phyloP scores from a whole-genome alignment of 2,113 vertebrate genomes.

The Shinisaurus crocodilurus region DNA sequence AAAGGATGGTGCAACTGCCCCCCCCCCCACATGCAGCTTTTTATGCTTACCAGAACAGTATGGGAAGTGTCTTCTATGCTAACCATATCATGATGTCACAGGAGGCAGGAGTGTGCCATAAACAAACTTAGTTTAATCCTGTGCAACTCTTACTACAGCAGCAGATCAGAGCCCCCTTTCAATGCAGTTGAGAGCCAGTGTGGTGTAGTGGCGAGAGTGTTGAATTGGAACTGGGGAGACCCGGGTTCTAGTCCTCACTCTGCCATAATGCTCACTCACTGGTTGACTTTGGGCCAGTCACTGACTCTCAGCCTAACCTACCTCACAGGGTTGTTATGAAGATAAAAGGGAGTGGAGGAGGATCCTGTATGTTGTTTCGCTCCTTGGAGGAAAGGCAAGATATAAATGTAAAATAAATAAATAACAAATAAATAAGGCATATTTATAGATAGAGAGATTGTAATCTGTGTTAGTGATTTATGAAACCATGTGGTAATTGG shows the following conservation, averaged over 20 bases:
- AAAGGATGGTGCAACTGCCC: not conserved
- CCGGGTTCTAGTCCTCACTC: too few species aligned
- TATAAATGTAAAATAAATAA: too few species aligned
- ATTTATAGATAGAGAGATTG: not conserved
- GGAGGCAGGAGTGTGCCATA: not conserved
- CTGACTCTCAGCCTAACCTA: too few species aligned
- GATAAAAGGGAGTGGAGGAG: too few species aligned
- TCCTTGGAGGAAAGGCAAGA: too few species aligned
- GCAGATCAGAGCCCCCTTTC: not conserved
- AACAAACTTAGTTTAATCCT: not conserved
- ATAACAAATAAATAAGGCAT: not conserved
- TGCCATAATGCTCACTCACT: too few species aligned
- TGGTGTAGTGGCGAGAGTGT: too few species aligned
- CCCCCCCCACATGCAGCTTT: not conserved
- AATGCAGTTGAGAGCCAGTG: not conserved
- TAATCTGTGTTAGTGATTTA: not conserved
- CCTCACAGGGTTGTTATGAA: too few species aligned
- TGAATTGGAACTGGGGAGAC: too few species aligned
- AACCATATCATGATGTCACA: not conserved
- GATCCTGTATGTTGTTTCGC: too few species aligned
- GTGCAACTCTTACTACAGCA: not conserved
- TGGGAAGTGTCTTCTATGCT: not conserved
- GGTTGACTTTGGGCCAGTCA: too few species aligned
- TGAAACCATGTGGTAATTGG: not conserved
- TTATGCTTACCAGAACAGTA: not conserved